Percentiles rank a stretch among this genome's conserved stretches.
phyloP scores from a whole-genome alignment of 2,888 invertebrate genomes.

The Acheta domesticus region DNA sequence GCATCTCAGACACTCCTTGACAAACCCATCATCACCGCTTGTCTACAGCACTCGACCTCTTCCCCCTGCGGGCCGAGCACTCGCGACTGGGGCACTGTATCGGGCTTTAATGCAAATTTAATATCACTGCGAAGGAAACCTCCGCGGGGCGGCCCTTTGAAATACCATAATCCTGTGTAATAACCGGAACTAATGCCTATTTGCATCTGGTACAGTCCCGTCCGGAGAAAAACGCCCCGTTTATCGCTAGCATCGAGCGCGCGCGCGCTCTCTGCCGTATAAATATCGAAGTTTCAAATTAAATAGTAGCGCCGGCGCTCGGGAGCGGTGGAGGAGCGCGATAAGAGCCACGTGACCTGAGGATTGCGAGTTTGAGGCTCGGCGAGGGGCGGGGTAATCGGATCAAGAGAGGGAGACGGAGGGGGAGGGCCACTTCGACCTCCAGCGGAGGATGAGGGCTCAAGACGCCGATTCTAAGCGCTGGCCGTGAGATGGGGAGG shows the following conservation, averaged over 20 bases:
- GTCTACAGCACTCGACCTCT: too few relatives aligned
- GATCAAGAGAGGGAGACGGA: background rate
- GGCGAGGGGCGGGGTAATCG: background rate
- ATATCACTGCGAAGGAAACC: background rate
- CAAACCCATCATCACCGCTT: too few relatives aligned
- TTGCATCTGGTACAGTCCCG: background rate
- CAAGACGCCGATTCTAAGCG: too few relatives aligned
- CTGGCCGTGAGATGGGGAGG: too few relatives aligned
- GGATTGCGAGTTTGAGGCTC: constrained; percentile 2
- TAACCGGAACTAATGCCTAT: constrained; percentile 5
- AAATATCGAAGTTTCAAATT: constrained; percentile 1
- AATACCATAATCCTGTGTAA: background rate
- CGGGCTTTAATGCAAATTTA: background rate
- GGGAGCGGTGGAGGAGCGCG: background rate
- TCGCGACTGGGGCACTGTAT: background rate
- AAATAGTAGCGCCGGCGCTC: background rate
- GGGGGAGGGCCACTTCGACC: too few relatives aligned
- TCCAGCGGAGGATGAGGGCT: too few relatives aligned
- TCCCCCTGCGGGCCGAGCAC: too few relatives aligned
- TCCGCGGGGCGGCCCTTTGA: background rate
- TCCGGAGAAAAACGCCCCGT: background rate
- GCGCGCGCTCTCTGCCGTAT: background rate
- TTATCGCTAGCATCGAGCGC: background rate
- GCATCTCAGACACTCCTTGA: too few relatives aligned
- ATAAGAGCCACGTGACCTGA: background rate